Evolutionary conservation across 2,797 vertebrate species (phyloP), one percentile per base, ranked within the genome.

Genomic region (Alectoris magna): DNA sequence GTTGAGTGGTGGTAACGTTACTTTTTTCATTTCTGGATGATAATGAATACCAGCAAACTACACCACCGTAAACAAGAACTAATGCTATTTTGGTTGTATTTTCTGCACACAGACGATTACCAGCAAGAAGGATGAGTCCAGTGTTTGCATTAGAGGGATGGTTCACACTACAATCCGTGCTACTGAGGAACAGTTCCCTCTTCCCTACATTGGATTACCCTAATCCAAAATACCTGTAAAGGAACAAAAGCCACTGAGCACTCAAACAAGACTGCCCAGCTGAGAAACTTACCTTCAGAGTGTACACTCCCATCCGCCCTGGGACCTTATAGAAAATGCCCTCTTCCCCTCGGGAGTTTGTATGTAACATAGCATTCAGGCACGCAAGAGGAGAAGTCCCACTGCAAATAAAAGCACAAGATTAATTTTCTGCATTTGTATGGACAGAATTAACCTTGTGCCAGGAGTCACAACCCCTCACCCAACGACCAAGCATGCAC

Each of bases 321-420:
- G 99, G 99, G 53, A 99, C 99, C 97, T 99, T 99, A 96, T 99
- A 99, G 98, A 99, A 99, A 96, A 99, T 99, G 38, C 99, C 99
- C 95, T 99, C 99, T 75, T 99, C 98, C 6, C 99, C 99, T 7
- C 99, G 98, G 88, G 99, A 99, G 97, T 99, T 99, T 60, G 99
- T 99, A 96, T 99, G 99, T 46, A 99, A 97, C 99, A 99, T 99
- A 38, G 99, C 99, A 94, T 99, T 99, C 91, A 99, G 98, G 97
- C 99, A 99, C 46, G 99, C 99, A 88, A 99, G 98, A 36, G 99
- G 99, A 17, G 99, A 99, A 1, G 99, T 99, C 92, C 99, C 99
- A 93, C 99, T 99, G 96, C 18, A 97, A 96, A 91, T 39, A 88
- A 83, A 91, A 91, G 38, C 18, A 85, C 22, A 87, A 10, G 60